Base-by-base conservation (phyloP, 2,113 vertebrate genomes). In the Brachyhypopomus gauderio region DNA sequence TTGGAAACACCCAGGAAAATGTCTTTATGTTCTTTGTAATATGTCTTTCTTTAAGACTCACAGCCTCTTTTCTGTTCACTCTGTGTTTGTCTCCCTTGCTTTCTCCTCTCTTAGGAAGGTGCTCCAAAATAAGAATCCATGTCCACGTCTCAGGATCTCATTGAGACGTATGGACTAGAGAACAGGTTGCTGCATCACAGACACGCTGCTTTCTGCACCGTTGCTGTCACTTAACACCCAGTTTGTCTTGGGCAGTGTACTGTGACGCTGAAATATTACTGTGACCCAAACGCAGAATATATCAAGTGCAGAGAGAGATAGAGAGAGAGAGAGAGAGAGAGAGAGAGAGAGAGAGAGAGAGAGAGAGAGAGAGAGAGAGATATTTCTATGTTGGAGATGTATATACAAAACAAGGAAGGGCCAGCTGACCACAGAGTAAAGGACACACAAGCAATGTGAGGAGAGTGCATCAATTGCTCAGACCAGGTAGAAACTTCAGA, bases 181-280 rank as follows among this genome's bases (percentile, higher is more conserved):
- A 70, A 79, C 71, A 34, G 69, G 77, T 62, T 45, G 20, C 34
- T 70, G 63, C 55, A n/a, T 52, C 22, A 16, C 48, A 64, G 62
- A 75, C 75, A 64, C 25, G 38, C 80, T 71, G 9, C 59, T 27
- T 52, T 60, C 17, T 71, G 64, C 73, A 63, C 64, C 23, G 4
- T 30, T 23, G 25, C 22, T 72, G 71, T 55, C 9, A 25, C 58
- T 62, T 66, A 17, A 63, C 17, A 8, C 30, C 34, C 16, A 45
- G 62, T 62, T 45, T 84, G 59, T 72, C 71, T 55, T 30, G 17
- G 34, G 45, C 23, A 81, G 27, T 84, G 60, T 78, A 52, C 56
- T 7, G 3, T 45, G 41, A 67, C 45, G 71, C 34, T 67, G 38
- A 77, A 84, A 23, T 69, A 81, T 73, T 64, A 74, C 36, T 25